Percentiles rank a stretch among this genome's conserved stretches.
Conservation (phyloP, 1,140 invertebrate species). For the Mesaphorura yosii region DNA sequence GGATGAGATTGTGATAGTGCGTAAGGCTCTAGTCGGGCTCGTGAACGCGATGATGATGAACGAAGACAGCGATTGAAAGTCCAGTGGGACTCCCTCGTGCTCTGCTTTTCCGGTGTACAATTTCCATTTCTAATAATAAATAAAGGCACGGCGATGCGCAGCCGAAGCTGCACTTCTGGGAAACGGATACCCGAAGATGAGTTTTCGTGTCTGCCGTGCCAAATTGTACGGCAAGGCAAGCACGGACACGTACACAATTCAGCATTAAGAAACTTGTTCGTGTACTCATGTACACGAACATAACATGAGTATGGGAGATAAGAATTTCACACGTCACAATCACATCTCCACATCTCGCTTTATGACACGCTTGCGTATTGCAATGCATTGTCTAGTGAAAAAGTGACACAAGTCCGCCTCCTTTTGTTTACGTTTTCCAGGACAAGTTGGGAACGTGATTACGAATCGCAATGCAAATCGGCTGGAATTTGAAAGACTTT, state of each 20-base stretch:
- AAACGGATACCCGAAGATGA: too few relatives aligned
- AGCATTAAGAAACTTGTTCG: too few relatives aligned
- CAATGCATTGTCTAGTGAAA: neutral
- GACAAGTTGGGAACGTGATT: slow-evolving; percentile 94
- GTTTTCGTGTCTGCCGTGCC: too few relatives aligned
- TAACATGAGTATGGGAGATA: too few relatives aligned
- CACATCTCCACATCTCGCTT: neutral
- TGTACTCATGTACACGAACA: too few relatives aligned
- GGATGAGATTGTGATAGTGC: neutral
- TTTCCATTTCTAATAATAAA: too few relatives aligned
- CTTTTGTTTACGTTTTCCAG: slow-evolving; percentile 37
- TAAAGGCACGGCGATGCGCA: too few relatives aligned
- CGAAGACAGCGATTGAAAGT: neutral
- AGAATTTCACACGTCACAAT: too few relatives aligned
- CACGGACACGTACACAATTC: too few relatives aligned
- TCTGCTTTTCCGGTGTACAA: neutral
- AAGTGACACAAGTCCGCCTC: neutral
- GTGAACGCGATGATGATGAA: neutral
- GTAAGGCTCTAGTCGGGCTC: neutral
- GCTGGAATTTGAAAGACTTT: slow-evolving; percentile 81
- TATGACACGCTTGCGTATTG: neutral
- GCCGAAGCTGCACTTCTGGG: too few relatives aligned
- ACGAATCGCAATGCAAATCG: slow-evolving; percentile 94
- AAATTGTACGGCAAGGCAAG: too few relatives aligned
- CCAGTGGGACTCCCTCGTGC: neutral